Evolutionary conservation across 2,888 invertebrate genomes (phyloP).

Genomic region (Dolichopus griseipennis): DNA sequence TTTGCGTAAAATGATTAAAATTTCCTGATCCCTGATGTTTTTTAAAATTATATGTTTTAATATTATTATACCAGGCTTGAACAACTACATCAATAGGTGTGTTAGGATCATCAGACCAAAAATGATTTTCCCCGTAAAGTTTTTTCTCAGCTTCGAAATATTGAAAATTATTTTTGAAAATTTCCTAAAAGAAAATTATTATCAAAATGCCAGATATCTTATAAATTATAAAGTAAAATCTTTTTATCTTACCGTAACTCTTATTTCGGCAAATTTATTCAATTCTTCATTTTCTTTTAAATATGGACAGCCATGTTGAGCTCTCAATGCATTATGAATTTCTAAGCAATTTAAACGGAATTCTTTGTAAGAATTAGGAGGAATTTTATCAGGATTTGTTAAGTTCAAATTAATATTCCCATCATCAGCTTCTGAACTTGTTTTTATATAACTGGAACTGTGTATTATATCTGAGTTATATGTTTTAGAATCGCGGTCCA

Average conservation of each 20-base stretch:
- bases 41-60: constrained; percentile 58
- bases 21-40: constrained; percentile 53
- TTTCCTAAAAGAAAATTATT: background rate
- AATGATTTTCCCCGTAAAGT: constrained; percentile 73
- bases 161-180: constrained; percentile 40
- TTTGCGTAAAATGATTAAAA: constrained; percentile 77
- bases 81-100: constrained; percentile 63
- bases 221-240: background rate
- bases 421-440: too few relatives aligned
- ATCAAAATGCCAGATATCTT: background rate
- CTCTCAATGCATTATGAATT: constrained; percentile 61
- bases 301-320: constrained; percentile 58
- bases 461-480: too few relatives aligned
- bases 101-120: constrained; percentile 61
- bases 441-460: too few relatives aligned
- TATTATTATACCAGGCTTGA: constrained; percentile 72
- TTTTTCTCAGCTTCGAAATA: constrained; percentile 55
- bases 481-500: too few relatives aligned
- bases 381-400: background rate
- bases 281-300: constrained; percentile 53
- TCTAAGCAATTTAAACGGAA: constrained; percentile 15
- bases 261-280: background rate
- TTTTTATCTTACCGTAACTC: background rate
- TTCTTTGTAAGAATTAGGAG: background rate
- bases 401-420: too few relatives aligned